phyloP scores from a whole-genome alignment of 2,113 vertebrate species.

The Camelus bactrianus region DNA sequence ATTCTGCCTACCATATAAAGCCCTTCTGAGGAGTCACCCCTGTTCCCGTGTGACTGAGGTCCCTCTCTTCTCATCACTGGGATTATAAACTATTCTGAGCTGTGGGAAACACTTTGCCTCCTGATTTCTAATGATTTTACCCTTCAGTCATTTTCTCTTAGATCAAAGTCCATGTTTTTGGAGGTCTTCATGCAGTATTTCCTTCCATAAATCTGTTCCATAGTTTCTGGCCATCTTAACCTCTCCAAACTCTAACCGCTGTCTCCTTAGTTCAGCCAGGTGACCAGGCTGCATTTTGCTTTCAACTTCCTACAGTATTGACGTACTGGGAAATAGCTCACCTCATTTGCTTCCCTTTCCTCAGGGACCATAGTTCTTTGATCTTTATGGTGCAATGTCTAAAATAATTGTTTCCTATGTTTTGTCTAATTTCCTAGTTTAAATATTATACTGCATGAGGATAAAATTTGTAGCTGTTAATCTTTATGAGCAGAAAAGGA shows the following conservation, averaged over 20 bases:
- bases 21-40: neutral
- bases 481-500: neutral
- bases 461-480: neutral
- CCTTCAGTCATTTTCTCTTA: neutral
- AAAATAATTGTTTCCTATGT: neutral
- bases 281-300: neutral
- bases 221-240: neutral
- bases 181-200: neutral
- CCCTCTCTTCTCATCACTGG: neutral
- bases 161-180: neutral
- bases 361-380: neutral
- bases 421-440: neutral
- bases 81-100: neutral
- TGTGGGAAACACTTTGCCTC: neutral
- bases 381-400: neutral
- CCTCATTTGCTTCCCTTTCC: neutral
- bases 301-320: neutral
- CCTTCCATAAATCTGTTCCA: rapidly evolving
- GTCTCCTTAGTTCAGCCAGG: neutral
- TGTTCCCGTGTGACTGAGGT: rapidly evolving
- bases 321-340: neutral
- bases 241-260: neutral
- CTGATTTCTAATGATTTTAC: neutral
- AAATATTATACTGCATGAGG: neutral
- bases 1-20: neutral